Percentiles rank a stretch among this genome's conserved stretches.
Evolutionary conservation across 2,797 vertebrate species (phyloP).

Genomic region (Dendrocincla fuliginosa): DNA sequence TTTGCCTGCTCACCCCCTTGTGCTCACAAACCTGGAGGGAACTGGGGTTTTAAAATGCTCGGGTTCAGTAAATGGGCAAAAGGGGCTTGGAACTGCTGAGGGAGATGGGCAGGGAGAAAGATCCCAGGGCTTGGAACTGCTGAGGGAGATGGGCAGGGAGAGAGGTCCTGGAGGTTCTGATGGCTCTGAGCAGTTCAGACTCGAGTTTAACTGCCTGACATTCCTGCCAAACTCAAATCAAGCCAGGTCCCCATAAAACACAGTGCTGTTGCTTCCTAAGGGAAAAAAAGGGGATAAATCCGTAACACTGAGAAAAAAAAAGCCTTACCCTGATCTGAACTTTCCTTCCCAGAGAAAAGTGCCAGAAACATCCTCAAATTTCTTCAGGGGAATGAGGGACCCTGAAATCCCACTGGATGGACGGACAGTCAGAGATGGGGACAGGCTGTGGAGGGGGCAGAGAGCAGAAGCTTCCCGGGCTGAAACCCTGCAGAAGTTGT

Average conservation of each 20-base stretch:
- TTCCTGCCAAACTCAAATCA: not conserved
- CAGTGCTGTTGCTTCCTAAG: not conserved
- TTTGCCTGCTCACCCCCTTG: too few species aligned
- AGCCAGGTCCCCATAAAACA: not conserved
- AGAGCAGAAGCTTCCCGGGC: not conserved
- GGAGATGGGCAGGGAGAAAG: too few species aligned
- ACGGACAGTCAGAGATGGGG: accelerated
- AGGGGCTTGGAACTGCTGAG: too few species aligned
- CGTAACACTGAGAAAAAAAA: not conserved
- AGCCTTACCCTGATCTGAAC: not conserved
- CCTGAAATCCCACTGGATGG: accelerated
- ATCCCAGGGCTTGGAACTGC: not conserved
- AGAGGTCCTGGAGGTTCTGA: not conserved
- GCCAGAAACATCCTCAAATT: not conserved
- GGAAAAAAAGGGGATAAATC: not conserved
- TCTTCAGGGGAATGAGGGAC: not conserved
- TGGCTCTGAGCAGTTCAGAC: not conserved
- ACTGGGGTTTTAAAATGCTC: too few species aligned
- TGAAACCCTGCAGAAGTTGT: not conserved
- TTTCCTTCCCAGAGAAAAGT: not conserved
- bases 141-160: not conserved
- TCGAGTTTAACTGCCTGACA: not conserved
- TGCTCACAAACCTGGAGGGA: too few species aligned
- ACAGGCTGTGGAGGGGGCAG: not conserved
- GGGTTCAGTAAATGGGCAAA: too few species aligned